Evolutionary conservation across 2,797 vertebrate genomes (phyloP), one percentile per base, ranked within the genome.

Genomic region (Malacoctenus gilli): DNA sequence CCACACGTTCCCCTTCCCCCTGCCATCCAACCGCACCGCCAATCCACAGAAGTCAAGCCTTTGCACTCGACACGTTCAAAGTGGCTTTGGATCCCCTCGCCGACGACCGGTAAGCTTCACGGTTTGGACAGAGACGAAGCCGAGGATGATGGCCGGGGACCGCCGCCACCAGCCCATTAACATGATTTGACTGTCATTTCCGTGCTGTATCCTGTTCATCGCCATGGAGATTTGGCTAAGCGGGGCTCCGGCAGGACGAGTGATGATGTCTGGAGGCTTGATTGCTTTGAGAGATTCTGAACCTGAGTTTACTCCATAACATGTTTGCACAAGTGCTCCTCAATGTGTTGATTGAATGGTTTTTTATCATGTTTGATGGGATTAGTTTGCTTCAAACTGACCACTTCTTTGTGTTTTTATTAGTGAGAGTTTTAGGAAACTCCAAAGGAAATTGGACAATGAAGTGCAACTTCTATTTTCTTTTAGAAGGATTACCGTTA

Each of bases 121-220:
- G 60, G 47, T 75, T 59, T 55, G 58, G 38, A 56, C 35, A 11
- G 31, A 38, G 49, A 44, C 13, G 0, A 60, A 72, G 63, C 68
- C 57, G 38, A 43, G 14, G 15, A 51, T 49, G 49, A 35, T 1
- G n/a, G 35, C 14, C 39, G 56, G 49, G 70, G 68, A 61, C 59
- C 52, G 52, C 6, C 46, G 77, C 60, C 68, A 47, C 49, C 0
- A 57, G 52, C 22, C 60, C 51, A 79, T 83, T 84, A 71, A 77
- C 80, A 63, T 66, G 20, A 75, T 79, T 72, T 75, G 67, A 56
- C 59, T 69, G 57, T 62, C 41, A 42, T 75, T 75, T 59, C 39
- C 3, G 32, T 58, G 53, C 58, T 59, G 40, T 62, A 42, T 60
- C 21, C 48, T 30, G 12, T 75, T 75, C 39, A 58, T 77, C 36